Evolutionary conservation across 2,113 vertebrate species (phyloP).

Genomic region (Speoplatyrhinus poulsoni): DNA sequence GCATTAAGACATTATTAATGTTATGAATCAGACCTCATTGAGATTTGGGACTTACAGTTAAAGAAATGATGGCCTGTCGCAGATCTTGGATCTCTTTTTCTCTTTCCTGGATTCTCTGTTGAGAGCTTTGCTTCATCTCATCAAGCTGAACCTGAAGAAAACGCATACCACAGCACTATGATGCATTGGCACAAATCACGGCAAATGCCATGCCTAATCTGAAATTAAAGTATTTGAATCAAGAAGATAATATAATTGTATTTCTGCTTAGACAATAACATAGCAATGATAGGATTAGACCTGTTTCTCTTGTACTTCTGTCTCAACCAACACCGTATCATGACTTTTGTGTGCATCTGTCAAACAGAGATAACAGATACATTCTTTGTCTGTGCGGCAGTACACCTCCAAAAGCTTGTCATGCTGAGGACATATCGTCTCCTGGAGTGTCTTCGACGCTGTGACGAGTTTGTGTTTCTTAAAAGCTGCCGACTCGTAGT

Average conservation of each 20-base stretch:
- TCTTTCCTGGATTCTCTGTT: slow-evolving; percentile 62
- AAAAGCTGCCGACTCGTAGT: slow-evolving; percentile 89
- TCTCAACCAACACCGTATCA: slow-evolving; percentile 69
- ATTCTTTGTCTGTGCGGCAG: slow-evolving; percentile 73
- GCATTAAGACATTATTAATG: neutral
- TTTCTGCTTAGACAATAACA: neutral
- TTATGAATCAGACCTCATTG: neutral
- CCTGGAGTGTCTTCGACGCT: slow-evolving; percentile 65
- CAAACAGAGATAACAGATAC: slow-evolving; percentile 79
- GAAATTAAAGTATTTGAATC: neutral
- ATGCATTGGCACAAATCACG: neutral
- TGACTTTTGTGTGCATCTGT: slow-evolving; percentile 77
- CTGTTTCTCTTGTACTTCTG: slow-evolving; percentile 67
- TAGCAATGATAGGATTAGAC: slow-evolving; percentile 37
- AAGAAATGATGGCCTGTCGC: slow-evolving; percentile 64
- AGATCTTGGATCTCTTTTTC: slow-evolving; percentile 72
- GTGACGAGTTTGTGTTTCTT: slow-evolving; percentile 89
- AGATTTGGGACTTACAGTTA: slow-evolving; percentile 60
- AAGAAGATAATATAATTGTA: neutral
- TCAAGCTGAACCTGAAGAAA: slow-evolving; percentile 56
- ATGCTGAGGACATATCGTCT: slow-evolving; percentile 71
- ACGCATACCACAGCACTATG: too few species aligned
- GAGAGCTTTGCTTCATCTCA: slow-evolving; percentile 65
- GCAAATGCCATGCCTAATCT: neutral
- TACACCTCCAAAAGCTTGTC: slow-evolving; percentile 79